phyloP scores from a whole-genome alignment of 2,888 invertebrate genomes.

The Omphaloscelis lunosa region DNA sequence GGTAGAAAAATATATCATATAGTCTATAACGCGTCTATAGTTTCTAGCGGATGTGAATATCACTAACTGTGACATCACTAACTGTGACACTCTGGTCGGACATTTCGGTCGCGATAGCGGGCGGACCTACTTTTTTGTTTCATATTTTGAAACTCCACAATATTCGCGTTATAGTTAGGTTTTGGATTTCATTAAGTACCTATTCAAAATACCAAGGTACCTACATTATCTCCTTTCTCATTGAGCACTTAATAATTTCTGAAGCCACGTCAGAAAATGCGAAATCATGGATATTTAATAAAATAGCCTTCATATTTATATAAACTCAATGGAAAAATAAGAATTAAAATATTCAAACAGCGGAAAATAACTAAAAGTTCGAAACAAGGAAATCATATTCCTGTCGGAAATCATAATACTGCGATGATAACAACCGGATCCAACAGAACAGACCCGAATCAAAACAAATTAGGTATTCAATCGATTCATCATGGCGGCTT shows the following conservation, averaged over 20 bases:
- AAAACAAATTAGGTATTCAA: conserved; percentile 47
- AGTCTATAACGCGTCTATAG: no score
- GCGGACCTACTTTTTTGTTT: conserved; percentile 41
- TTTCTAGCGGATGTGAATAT: no score
- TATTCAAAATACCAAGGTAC: conserved; percentile 17
- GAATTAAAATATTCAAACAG: neutral
- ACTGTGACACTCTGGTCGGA: conserved; percentile 15
- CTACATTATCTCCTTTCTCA: conserved; percentile 28
- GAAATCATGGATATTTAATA: neutral
- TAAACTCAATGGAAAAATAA: neutral
- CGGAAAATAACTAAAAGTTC: neutral
- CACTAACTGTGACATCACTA: no score
- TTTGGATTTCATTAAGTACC: conserved; percentile 14
- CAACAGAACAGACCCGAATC: conserved; percentile 21
- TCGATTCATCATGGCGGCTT: conserved; percentile 43
- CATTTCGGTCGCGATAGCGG: conserved; percentile 32
- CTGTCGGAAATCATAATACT: neutral
- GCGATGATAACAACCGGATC: neutral
- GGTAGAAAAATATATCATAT: no score
- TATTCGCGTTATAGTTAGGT: conserved; percentile 7
- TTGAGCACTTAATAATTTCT: neutral
- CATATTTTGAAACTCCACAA: conserved; percentile 34
- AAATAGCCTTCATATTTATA: neutral
- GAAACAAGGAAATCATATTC: neutral
- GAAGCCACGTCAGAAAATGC: neutral